Evolutionary conservation across 2,113 vertebrate genomes (phyloP).

Genomic region (Leptobrachium ailaonicum): DNA sequence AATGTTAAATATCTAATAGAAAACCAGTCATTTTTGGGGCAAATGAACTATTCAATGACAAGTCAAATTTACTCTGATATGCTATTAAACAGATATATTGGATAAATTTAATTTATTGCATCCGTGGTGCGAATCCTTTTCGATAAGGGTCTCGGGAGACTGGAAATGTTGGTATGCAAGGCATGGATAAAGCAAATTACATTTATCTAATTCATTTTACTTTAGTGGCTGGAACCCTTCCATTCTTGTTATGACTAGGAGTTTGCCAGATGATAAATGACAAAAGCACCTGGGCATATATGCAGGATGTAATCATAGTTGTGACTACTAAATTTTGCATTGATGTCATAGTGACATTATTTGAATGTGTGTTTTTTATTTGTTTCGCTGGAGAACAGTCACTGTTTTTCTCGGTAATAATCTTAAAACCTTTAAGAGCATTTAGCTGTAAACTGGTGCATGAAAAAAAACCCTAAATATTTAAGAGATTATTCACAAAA

Average conservation of each 20-base stretch:
- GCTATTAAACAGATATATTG: slow-evolving; percentile 36
- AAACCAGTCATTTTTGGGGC: slow-evolving; percentile 34
- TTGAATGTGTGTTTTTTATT: neutral
- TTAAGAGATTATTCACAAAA: too few species aligned
- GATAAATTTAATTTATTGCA: slow-evolving; percentile 44
- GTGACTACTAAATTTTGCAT: neutral
- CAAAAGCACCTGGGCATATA: neutral
- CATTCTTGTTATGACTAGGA: neutral
- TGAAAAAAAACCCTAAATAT: too few species aligned
- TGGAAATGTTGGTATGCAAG: slow-evolving; percentile 36
- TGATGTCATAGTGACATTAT: neutral
- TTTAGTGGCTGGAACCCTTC: slow-evolving; percentile 20
- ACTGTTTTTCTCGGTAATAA: neutral
- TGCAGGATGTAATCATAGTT: neutral
- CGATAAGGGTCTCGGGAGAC: slow-evolving; percentile 39
- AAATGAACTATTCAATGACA: slow-evolving; percentile 43
- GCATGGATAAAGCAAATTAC: slow-evolving; percentile 36
- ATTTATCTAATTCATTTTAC: slow-evolving; percentile 34
- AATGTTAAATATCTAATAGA: slow-evolving; percentile 27
- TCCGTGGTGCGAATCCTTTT: slow-evolving; percentile 41
- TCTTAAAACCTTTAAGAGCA: neutral
- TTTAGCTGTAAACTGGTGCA: too few species aligned
- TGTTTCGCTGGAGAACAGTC: neutral
- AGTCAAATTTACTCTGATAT: slow-evolving; percentile 28
- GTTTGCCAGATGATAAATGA: neutral